These are phyloP conservation scores for Hoplostethus mediterraneus DNA, from an alignment of 2,797 vertebrate genomes.

Conservation along the genomic window DNA sequence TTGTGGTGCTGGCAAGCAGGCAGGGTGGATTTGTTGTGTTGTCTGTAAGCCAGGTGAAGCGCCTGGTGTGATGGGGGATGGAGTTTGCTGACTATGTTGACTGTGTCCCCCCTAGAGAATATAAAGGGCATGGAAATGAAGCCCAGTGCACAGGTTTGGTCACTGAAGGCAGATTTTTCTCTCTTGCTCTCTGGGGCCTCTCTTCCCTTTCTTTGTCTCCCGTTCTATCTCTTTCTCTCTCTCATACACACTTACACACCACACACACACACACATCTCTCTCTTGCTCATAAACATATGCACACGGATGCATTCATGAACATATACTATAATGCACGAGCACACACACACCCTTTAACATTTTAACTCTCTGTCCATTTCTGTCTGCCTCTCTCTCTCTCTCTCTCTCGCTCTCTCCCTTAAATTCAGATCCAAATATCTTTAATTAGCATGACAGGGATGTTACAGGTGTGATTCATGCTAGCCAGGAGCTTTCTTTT, in stretches of 20 bases:
- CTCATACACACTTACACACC: background rate
- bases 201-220: conserved; percentile 34
- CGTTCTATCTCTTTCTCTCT: background rate
- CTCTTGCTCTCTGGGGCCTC: conserved; percentile 4
- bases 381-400: conserved; percentile 39
- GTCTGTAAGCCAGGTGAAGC: conserved; percentile 54
- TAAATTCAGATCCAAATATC: conserved; percentile 15
- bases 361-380: background rate
- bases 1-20: conserved; percentile 79
- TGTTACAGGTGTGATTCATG: conserved; percentile 50
- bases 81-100: conserved; percentile 55
- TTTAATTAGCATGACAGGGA: conserved; percentile 44
- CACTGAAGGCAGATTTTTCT: conserved; percentile 51
- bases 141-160: conserved; percentile 26
- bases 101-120: conserved; percentile 51
- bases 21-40: conserved; percentile 51
- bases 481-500: conserved; percentile 18
- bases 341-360: conserved; percentile 13
- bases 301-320: too few species aligned
- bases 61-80: conserved; percentile 48
- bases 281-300: background rate
- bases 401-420: background rate
- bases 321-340: too few species aligned
- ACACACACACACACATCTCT: too few species aligned
- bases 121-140: conserved; percentile 65